Base-by-base conservation (phyloP, 2,797 vertebrate species). In the Molossus alvarezi region DNA sequence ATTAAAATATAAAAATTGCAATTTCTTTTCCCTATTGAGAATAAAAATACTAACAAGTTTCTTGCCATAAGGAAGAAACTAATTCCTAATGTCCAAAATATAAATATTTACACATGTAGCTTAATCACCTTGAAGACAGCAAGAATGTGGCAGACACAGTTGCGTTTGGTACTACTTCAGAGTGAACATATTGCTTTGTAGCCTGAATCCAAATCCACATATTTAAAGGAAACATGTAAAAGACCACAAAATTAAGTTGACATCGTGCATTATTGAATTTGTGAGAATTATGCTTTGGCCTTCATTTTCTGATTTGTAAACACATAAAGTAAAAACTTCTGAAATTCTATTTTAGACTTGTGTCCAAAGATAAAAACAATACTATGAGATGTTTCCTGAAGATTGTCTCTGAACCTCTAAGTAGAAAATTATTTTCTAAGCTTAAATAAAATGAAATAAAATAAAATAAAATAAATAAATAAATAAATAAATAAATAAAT, bases 281-380 rank as follows among this genome's bases (percentile, higher is more conserved):
- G 4, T 33, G 7, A 57, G 13, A 41, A 84, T 62, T 41, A 51
- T 48, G 7, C 0, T n/a, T 67, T 37, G 37, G 9, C 12, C 8
- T 94, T 67, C 69, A 93, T 87, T 93, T 97, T 94, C 3, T 20
- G 85, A 33, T 65, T 71, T 85, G n/a, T 85, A 89, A 76, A 81
- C 33, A 77, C 0, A 83, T 3, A 90, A 73, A 92, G 45, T 76
- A 55, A 73, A 84, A 92, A 67, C 3, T 64, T 83, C 14, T 81
- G 20, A 94, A 88, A 95, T 84, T 81, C 41, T 67, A 64, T 58
- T 58, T 87, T 87, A 37, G 23, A 64, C 6, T 92, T 93, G 1
- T 57, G 15, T 77, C 83, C 79, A 81, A 97, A 96, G 3, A 29
- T 64, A 41, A 60, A 83, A 67, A 17, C 1, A 58, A n/a, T 29